These are phyloP conservation scores for Drosophila watanabei DNA, from an alignment of 1,140 invertebrate genomes.

Conservation along the genomic window DNA sequence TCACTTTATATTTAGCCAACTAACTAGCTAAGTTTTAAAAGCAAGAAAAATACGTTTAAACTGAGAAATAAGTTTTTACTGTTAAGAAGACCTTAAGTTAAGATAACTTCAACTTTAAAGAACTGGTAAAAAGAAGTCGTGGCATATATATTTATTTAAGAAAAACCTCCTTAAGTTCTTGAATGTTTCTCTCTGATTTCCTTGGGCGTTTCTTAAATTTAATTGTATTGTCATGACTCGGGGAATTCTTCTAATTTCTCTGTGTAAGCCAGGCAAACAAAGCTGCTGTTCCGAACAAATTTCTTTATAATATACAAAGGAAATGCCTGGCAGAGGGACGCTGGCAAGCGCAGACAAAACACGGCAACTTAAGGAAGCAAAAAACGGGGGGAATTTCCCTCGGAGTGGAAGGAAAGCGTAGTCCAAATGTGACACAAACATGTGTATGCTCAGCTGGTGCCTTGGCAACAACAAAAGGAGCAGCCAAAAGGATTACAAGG, in stretches of 20 bases:
- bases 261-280: conserved; percentile 28
- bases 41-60: neutral
- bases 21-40: neutral
- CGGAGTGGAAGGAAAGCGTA: conserved; percentile 25
- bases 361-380: conserved; percentile 7
- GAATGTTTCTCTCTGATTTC: neutral
- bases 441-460: conserved; percentile 78
- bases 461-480: conserved; percentile 62
- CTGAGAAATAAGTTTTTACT: neutral
- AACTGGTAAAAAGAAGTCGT: too few species aligned
- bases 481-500: conserved; percentile 73
- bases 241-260: conserved; percentile 9
- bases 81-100: neutral
- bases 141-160: too few species aligned
- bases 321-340: conserved; percentile 70
- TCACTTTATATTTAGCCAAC: neutral
- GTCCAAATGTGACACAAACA: conserved; percentile 80
- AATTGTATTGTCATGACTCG: neutral
- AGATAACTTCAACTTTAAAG: neutral
- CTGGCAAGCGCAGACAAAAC: conserved; percentile 28
- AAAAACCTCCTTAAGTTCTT: neutral
- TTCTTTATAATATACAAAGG: conserved; percentile 83
- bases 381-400: conserved; percentile 9
- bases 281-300: conserved; percentile 56
- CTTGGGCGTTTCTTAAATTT: neutral